Base-by-base conservation (phyloP, 2,888 invertebrate species). In the Hirudinaria manillensis region DNA sequence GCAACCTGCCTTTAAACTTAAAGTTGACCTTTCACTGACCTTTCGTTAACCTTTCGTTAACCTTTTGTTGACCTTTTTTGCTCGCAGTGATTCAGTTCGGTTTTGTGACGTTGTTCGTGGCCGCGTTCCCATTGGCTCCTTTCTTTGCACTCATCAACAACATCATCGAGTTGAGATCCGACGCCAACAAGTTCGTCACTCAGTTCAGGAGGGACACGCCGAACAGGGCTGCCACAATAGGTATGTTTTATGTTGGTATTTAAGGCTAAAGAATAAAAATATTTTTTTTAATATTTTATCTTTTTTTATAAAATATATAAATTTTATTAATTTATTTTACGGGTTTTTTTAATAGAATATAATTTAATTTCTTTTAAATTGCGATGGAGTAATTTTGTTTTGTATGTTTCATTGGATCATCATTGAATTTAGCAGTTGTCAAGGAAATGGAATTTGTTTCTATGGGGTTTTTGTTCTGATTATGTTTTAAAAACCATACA, bases 111-210 rank as follows among this genome's bases (percentile, higher is more conserved):
- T 92, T 98, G 80, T 98, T 98, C 87, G 97, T 97, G 78, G 93
- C 95, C 67, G 98, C 97, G 3, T 98, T 98, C 87, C 98, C 98
- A 0, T 87, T 99, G 73, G 98, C 97, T 0, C 98, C 98, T 0
- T 88, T 98, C 76, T 98, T 96, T 87, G 96, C 97, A 0, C 88
- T 98, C 70, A 86, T 97, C 79, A 99, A 98, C 87, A 98, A 98
- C 87, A 89, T 96, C 80, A 88, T 98, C 76, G 98, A 98, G 88
- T 94, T 97, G 90, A 88, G 97, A 29, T 87, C 95, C 78, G 97
- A 98, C 87, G 45, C 71, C 71, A 90, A 90, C 84, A 98, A 98
- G 87, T 89, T 97, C 81, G 88, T 97, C 24, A 91, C 90, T 0
- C 91, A 92, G 85, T 92, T 92, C 0, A 89, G 94, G 68, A 87